phyloP scores from a whole-genome alignment of 2,113 vertebrate species.

The Halcyon senegalensis region DNA sequence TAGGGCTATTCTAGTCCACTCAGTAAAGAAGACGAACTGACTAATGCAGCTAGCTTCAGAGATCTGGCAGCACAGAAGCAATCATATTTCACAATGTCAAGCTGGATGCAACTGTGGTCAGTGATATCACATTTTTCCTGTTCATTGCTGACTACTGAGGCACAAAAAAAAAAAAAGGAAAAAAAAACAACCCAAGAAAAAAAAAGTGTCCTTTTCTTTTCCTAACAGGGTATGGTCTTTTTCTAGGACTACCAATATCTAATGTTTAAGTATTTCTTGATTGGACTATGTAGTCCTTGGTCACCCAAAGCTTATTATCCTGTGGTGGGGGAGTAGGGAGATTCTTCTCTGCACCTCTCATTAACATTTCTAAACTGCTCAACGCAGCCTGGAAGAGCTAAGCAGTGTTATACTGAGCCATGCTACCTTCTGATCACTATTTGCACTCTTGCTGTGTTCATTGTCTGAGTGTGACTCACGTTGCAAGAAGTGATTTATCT shows the following conservation, averaged over 20 bases:
- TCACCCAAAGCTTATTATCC: background rate
- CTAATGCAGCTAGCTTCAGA: background rate
- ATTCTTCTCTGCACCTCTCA: background rate
- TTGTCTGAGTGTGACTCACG: background rate
- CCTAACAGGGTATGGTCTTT: background rate
- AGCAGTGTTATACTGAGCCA: background rate
- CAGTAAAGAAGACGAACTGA: background rate
- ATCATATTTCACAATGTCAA: background rate
- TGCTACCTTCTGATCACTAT: background rate
- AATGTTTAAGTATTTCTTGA: background rate
- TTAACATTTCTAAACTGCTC: background rate
- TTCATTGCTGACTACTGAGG: background rate
- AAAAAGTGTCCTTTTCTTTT: background rate
- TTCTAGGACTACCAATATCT: background rate
- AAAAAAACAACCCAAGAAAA: background rate
- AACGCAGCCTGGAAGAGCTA: background rate
- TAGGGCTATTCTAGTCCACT: background rate
- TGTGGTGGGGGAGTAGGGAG: background rate
- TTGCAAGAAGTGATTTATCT: background rate
- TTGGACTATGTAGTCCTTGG: background rate
- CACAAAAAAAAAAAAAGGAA: background rate
- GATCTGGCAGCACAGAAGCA: accelerated
- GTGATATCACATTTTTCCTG: background rate
- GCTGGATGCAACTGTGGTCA: background rate
- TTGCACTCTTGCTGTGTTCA: background rate